Percentiles rank a stretch among this genome's conserved stretches.
Evolutionary conservation across 1,140 invertebrate genomes (phyloP).

Genomic region (Zophobas atratus): DNA sequence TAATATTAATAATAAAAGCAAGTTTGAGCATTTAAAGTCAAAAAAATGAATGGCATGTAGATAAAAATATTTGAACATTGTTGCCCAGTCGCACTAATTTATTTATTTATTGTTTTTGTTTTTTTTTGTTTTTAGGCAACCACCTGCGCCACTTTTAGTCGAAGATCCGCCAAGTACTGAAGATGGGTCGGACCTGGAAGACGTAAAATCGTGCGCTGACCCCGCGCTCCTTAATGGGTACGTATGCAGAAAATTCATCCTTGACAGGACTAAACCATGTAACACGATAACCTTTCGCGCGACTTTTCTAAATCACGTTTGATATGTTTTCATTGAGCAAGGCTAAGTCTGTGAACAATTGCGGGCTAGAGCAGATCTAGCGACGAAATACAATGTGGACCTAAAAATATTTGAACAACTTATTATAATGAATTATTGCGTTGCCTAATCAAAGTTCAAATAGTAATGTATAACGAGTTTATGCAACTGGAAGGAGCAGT

Average conservation of each 20-base stretch:
- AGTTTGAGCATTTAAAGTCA: too few species aligned
- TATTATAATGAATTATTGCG: slow-evolving; percentile 29
- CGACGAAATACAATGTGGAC: slow-evolving; percentile 3
- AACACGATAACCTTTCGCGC: slow-evolving; percentile 11
- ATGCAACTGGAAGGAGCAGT: neutral
- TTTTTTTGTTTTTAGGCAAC: slow-evolving; percentile 53
- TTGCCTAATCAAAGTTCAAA: slow-evolving; percentile 36
- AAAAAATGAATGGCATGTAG: slow-evolving; percentile 23
- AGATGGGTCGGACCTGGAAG: slow-evolving; percentile 61
- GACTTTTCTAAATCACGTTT: neutral
- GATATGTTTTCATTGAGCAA: neutral
- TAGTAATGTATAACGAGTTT: slow-evolving; percentile 19
- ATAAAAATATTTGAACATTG: neutral
- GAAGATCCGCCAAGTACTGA: slow-evolving; percentile 62
- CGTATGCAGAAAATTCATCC: slow-evolving; percentile 44
- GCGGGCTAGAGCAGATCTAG: neutral
- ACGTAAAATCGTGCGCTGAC: slow-evolving; percentile 60
- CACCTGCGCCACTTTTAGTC: slow-evolving; percentile 59
- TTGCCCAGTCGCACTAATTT: neutral
- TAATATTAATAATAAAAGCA: too few species aligned
- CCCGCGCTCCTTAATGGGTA: slow-evolving; percentile 66
- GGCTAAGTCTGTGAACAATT: neutral
- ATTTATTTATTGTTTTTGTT: neutral
- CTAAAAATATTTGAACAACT: slow-evolving; percentile 42
- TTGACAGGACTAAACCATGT: neutral